Evolutionary conservation across 2,888 invertebrate species (phyloP), one percentile per base, ranked within the genome.

Genomic region (Protonemura montana): DNA sequence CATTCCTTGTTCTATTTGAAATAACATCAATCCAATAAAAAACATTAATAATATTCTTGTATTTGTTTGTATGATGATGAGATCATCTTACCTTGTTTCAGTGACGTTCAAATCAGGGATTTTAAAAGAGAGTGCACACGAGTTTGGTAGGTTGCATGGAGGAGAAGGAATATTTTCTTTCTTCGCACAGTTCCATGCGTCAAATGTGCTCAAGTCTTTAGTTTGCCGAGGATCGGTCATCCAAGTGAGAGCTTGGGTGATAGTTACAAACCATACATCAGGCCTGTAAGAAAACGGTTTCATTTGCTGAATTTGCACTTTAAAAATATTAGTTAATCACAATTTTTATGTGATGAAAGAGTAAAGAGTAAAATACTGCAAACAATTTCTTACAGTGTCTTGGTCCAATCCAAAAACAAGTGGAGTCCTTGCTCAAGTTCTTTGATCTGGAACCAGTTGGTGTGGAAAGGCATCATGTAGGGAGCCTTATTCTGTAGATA

Each of bases 401-500:
- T 92, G 0, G 95, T 94, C 96, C 97, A 97, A 89, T 95, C 95
- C 87, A 98, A 92, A 92, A 98, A 98, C 91, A 97, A 97, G 89
- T 96, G 95, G 0, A 98, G 92, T 27, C 97, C 98, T 87, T 93
- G 93, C 90, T 97, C 97, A 16, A 97, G 92, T 89, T 94, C 96
- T 90, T 96, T 97, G 89, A 95, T 97, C 91, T 96, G 97, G 93
- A 98, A 98, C 98, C 98, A 98, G 91, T 98, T 98, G 0, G 98
- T 98, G 90, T 98, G 98, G 94, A 98, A 96, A 0, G 98, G 95
- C 97, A 98, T 97, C 97, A 97, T 97, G 91, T 98, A 98, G 0
- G 97, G 97, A 0, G 97, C 97, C 88, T 96, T 93, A 91, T 97
- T 97, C 91, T 97, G 97, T 41, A 96, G 95, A 90, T 97, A 97